Base-by-base conservation (phyloP, 2,113 vertebrate genomes). In the Saimiri boliviensis region DNA sequence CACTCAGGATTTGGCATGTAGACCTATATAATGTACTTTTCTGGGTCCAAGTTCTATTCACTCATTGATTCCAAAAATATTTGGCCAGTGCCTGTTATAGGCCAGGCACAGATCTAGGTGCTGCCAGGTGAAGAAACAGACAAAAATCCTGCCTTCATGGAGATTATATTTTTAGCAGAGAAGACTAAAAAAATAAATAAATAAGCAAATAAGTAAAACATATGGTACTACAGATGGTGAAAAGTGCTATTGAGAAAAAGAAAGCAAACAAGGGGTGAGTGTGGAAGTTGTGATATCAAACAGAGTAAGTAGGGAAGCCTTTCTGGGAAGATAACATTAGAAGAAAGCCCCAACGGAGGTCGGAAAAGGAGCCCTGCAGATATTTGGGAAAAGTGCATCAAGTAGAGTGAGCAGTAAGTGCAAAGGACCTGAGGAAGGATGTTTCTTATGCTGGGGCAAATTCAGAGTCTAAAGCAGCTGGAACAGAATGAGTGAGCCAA, bases 11-110 rank as follows among this genome's bases (percentile, higher is more conserved):
- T 82, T 91, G 32, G 25, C 73, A 73, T 56, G 32, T 27, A 93
- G 25, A 42, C 25, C 45, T 37, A 6, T 77, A 54, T 25, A 54
- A 93, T 73, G 17, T 66, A 80, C 47, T 45, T 90, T 74, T 23
- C 30, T 70, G 87, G 17, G 40, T 60, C 1, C 7, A 86, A 66
- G 3, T 56, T 88, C 54, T 35, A 71, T 45, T 73, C 30, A 54
- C 76, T 88, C 37, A 47, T 76, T 88, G 42, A 80, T 95, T 89
- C 40, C 30, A 80, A 94, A 94, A 91, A 30, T 52, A 86, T 82
- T 52, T 81, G 21, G 1, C 23, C 27, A 35, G 56, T 42, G 17
- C 35, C 42, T 76, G 0, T n/a, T 74, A 32, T 1, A 56, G 4
- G 12, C 13, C 23, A 20, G 35, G 9, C 7, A 63, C 23, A 54